A percentile compares a stretch with the other conserved stretches of the same genome.
Conservation (phyloP, 2,888 invertebrate genomes). For the Nudaria mundana region DNA sequence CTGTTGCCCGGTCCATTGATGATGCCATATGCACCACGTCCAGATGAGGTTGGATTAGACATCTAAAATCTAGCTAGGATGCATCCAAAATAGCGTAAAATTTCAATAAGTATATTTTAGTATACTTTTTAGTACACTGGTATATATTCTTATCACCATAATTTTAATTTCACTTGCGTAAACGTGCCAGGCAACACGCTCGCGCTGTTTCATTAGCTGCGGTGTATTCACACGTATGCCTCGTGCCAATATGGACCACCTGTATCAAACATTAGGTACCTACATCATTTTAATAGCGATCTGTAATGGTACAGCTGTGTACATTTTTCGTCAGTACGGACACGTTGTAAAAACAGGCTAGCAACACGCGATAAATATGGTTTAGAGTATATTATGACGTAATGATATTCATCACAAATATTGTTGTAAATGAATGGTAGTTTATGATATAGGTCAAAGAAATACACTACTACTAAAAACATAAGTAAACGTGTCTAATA, state of each 20-base stretch:
- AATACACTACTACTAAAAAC: too few species aligned
- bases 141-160: conserved; percentile 5
- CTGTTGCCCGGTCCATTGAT: too few species aligned
- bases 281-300: conserved; percentile 15
- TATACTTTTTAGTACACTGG: too few species aligned
- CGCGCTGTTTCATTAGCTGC: conserved; percentile 25
- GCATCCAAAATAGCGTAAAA: too few species aligned
- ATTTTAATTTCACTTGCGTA: conserved; percentile 19
- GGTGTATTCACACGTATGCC: conserved; percentile 16
- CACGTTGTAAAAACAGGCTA: conserved; percentile 29
- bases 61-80: too few species aligned
- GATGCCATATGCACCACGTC: too few species aligned
- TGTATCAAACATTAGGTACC: conserved; percentile 34
- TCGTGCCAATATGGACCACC: conserved; percentile 37
- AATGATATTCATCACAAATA: neutral
- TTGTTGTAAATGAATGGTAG: neutral
- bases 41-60: too few species aligned
- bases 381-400: neutral
- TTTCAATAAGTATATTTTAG: too few species aligned
- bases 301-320: conserved; percentile 39
- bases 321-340: conserved; percentile 31
- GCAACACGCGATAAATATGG: conserved; percentile 15
- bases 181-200: conserved; percentile 17
- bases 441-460: neutral
- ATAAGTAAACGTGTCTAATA: too few species aligned